Conservation (phyloP, 35 echinoderm and acorn worm genomes). For the Amphiura filiformis region DNA sequence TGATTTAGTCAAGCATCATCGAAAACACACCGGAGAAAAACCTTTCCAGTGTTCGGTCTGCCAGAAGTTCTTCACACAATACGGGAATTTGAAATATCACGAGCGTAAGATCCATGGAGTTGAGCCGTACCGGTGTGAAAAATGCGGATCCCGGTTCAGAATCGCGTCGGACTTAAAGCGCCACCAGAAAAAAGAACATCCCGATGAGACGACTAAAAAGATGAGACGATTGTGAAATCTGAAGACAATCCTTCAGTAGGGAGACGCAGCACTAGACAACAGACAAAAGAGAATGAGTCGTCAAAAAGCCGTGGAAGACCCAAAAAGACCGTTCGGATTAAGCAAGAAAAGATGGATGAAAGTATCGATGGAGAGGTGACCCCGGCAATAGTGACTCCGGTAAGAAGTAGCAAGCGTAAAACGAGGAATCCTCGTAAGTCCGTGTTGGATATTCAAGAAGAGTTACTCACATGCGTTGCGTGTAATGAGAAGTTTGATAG, state of each 20-base stretch:
- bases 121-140: not conserved
- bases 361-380: no score
- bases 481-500: not conserved
- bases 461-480: not conserved
- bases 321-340: no score
- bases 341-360: no score
- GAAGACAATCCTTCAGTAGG: no score
- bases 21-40: conserved; percentile 47
- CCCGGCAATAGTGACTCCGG: no score
- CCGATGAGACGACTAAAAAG: no score
- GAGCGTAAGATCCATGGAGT: not conserved
- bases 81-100: not conserved
- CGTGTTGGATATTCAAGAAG: not conserved
- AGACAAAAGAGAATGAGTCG: not conserved
- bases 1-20: conserved; percentile 31
- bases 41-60: conserved; percentile 57
- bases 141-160: not conserved
- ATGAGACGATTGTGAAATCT: no score
- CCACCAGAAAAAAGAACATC: not conserved
- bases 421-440: not conserved
- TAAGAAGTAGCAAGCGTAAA: not conserved
- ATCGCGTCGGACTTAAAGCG: not conserved
- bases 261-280: not conserved
- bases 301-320: no score
- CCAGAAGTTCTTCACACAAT: conserved; percentile 13